Evolutionary conservation across 2,113 vertebrate species (phyloP).

Genomic region (Canis aureus): DNA sequence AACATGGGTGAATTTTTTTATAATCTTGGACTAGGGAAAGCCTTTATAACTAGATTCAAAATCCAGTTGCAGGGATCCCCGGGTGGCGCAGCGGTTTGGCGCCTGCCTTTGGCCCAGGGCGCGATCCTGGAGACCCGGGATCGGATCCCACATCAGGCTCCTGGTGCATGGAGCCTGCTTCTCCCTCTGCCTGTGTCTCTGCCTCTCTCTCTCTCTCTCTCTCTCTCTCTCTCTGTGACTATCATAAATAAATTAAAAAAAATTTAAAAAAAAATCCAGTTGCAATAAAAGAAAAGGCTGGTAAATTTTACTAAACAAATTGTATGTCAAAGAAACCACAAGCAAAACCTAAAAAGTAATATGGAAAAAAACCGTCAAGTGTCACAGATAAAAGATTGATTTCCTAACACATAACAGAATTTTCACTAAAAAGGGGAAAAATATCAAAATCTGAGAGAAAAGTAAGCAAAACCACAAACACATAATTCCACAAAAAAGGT

Average conservation of each 20-base stretch:
- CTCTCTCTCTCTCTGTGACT: no score
- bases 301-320: not conserved
- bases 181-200: no score
- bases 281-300: not conserved
- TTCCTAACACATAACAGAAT: not conserved
- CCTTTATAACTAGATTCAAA: not conserved
- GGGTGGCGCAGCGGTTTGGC: no score
- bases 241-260: no score
- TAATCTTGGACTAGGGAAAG: not conserved
- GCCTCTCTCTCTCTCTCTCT: no score
- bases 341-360: constrained; percentile 8
- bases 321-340: not conserved
- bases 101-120: no score
- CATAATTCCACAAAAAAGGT: not conserved
- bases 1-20: not conserved
- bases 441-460: constrained; percentile 12
- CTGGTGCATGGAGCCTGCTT: no score
- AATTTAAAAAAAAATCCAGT: not conserved
- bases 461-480: not conserved
- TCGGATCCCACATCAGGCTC: no score
- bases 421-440: not conserved
- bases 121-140: no score
- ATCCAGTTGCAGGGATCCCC: not conserved
- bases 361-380: not conserved
- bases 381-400: not conserved